Evolutionary conservation across 2,888 invertebrate genomes (phyloP).

Genomic region (Ochlodes sylvanus): DNA sequence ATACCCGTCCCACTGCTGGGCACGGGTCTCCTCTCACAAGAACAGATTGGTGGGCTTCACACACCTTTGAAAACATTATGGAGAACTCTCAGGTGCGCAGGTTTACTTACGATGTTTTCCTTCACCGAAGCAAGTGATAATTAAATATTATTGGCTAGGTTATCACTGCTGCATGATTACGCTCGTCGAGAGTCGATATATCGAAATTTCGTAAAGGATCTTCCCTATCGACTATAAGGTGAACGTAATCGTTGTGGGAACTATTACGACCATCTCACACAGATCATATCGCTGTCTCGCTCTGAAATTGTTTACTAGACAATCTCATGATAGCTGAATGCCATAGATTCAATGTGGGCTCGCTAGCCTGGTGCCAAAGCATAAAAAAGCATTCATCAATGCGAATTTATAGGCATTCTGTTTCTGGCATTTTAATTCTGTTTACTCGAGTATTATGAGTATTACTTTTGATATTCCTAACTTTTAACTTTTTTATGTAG

Average conservation of each 20-base stretch:
- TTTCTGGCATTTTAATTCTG: too few species aligned
- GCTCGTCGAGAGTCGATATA: conserved; percentile 14
- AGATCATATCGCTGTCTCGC: conserved; percentile 60
- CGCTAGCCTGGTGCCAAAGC: neutral
- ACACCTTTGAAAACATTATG: too few species aligned
- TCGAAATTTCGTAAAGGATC: conserved; percentile 30
- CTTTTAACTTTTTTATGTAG: too few species aligned
- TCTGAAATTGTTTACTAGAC: conserved; percentile 70
- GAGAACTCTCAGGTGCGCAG: too few species aligned
- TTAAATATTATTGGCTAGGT: too few species aligned
- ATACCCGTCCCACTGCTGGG: too few species aligned
- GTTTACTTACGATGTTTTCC: too few species aligned
- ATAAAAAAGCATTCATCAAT: conserved; percentile 18
- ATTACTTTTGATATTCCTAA: too few species aligned
- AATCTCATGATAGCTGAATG: conserved; percentile 58
- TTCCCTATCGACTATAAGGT: conserved; percentile 64
- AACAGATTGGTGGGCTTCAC: too few species aligned
- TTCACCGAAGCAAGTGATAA: too few species aligned
- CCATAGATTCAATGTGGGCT: conserved; percentile 43
- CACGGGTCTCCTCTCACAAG: too few species aligned
- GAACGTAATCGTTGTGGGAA: conserved; percentile 84
- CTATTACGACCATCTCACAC: conserved; percentile 68
- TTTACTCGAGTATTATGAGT: neutral
- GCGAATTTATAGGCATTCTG: neutral
- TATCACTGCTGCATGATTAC: too few species aligned